These are phyloP conservation scores for Caenorhabditis imperialis DNA, from an alignment of 2,888 invertebrate species.

Conservation along the genomic window DNA sequence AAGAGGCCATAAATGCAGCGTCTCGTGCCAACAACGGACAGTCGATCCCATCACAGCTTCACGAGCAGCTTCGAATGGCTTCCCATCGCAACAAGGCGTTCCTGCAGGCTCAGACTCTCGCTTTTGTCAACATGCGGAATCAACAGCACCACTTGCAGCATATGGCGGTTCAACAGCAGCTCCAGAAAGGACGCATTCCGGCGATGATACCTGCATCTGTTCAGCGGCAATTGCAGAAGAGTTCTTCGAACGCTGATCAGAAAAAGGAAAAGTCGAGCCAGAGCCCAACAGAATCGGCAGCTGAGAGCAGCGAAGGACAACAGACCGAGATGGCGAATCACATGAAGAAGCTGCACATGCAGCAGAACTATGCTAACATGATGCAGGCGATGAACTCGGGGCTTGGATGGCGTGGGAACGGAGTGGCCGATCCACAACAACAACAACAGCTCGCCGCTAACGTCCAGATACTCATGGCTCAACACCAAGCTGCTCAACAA, in stretches of 20 bases:
- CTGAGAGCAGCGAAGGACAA: constrained; percentile 11
- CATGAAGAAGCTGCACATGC: constrained; percentile 58
- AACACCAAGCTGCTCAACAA: constrained; percentile 22
- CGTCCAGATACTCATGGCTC: constrained; percentile 43
- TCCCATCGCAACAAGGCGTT: constrained; percentile 44
- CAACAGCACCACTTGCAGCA: constrained; percentile 39
- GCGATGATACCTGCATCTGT: constrained; percentile 68
- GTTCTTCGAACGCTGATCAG: constrained; percentile 32
- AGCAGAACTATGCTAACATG: constrained; percentile 64
- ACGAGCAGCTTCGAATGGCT: constrained; percentile 47
- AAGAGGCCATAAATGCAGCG: constrained; percentile 44
- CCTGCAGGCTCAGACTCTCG: constrained; percentile 43
- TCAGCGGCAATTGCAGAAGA: constrained; percentile 63
- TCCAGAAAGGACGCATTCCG: constrained; percentile 32
- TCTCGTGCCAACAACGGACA: constrained; percentile 50
- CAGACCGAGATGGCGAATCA: constrained; percentile 13
- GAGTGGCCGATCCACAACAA: constrained; percentile 13
- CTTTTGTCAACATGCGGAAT: constrained; percentile 37
- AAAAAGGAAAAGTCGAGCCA: constrained; percentile 51
- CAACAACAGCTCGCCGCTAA: constrained; percentile 37
- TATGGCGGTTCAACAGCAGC: constrained; percentile 15
- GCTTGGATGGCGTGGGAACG: constrained; percentile 33
- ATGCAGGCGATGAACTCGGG: constrained; percentile 65
- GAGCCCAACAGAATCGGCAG: constrained; percentile 18
- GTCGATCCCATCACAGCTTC: constrained; percentile 40